A percentile compares a stretch with the other conserved stretches of the same genome.
Evolutionary conservation across 2,888 invertebrate species (phyloP).

Genomic region (Lepidochitona cinerea): DNA sequence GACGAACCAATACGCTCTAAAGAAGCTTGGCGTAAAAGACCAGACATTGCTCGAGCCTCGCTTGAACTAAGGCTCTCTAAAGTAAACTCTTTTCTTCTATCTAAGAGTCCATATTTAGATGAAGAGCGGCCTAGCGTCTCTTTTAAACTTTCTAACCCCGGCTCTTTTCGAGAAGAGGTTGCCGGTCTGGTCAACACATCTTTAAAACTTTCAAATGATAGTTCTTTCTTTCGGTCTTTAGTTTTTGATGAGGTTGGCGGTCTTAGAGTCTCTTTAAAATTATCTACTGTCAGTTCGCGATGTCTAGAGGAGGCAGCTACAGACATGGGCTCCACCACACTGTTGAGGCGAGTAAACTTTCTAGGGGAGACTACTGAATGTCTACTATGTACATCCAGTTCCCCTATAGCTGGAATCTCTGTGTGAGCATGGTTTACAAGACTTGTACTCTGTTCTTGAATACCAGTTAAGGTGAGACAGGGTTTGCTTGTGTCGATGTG

Average conservation of each 20-base stretch:
- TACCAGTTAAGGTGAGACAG: background rate
- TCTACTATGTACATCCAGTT: background rate
- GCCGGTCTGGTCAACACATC: slow-evolving; percentile 27
- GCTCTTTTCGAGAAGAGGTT: slow-evolving; percentile 32
- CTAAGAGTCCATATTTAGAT: slow-evolving; percentile 48
- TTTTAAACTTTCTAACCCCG: slow-evolving; percentile 33
- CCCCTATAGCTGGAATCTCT: background rate
- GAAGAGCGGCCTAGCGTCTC: slow-evolving; percentile 21
- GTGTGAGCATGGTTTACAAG: background rate
- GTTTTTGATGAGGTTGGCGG: slow-evolving; percentile 35
- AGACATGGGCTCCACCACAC: slow-evolving; percentile 30
- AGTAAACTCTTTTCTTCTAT: slow-evolving; percentile 59
- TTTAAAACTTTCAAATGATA: slow-evolving; percentile 11
- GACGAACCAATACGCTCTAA: slow-evolving; percentile 67
- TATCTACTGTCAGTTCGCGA: slow-evolving; percentile 49
- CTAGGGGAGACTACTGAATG: background rate
- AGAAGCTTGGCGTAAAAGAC: slow-evolving; percentile 65
- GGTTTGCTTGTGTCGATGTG: background rate
- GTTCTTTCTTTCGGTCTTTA: background rate
- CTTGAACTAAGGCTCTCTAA: slow-evolving; percentile 65
- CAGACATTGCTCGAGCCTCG: slow-evolving; percentile 67
- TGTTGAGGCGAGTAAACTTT: slow-evolving; percentile 23
- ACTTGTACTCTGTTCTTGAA: background rate
- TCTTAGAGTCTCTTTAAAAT: slow-evolving; percentile 40
- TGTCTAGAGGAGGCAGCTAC: slow-evolving; percentile 20